Conservation (phyloP, 2,113 vertebrate genomes). For the Epinephelus fuscoguttatus region DNA sequence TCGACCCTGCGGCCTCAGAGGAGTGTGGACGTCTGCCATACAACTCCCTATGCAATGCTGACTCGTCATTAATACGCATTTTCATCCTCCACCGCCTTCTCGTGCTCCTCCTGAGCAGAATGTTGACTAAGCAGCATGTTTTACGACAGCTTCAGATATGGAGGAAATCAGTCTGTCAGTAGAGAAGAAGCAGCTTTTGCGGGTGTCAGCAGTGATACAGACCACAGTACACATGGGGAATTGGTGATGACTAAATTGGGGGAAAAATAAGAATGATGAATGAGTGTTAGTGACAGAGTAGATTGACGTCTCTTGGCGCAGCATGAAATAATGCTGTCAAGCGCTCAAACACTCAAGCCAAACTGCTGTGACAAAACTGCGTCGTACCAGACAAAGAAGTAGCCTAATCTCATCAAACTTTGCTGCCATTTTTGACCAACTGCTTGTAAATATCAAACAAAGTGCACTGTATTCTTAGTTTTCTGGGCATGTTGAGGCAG, state of each 20-base stretch:
- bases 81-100: slow-evolving; percentile 7
- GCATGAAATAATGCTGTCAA: slow-evolving; percentile 41
- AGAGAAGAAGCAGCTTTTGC: slow-evolving; percentile 24
- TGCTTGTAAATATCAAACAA: slow-evolving; percentile 56
- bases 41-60: slow-evolving; percentile 36
- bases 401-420: slow-evolving; percentile 5
- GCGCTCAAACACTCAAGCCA: slow-evolving; percentile 6
- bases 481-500: slow-evolving; percentile 61
- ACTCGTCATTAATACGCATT: slow-evolving; percentile 52
- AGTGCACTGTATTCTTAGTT: slow-evolving; percentile 58
- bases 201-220: neutral
- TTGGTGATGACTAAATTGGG: slow-evolving; percentile 1
- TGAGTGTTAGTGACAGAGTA: slow-evolving; percentile 1
- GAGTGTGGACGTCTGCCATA: slow-evolving; percentile 37
- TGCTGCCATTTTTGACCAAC: slow-evolving; percentile 10
- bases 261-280: slow-evolving; percentile 43
- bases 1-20: neutral
- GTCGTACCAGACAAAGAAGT: slow-evolving; percentile 9
- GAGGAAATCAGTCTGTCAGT: slow-evolving; percentile 8
- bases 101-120: slow-evolving; percentile 7
- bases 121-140: slow-evolving; percentile 39
- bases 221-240: slow-evolving; percentile 20
- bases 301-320: slow-evolving; percentile 30
- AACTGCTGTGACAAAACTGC: slow-evolving; percentile 11
- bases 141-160: slow-evolving; percentile 5